Conservation (phyloP, 2,888 invertebrate species). For the Polydrusus cervinus region DNA sequence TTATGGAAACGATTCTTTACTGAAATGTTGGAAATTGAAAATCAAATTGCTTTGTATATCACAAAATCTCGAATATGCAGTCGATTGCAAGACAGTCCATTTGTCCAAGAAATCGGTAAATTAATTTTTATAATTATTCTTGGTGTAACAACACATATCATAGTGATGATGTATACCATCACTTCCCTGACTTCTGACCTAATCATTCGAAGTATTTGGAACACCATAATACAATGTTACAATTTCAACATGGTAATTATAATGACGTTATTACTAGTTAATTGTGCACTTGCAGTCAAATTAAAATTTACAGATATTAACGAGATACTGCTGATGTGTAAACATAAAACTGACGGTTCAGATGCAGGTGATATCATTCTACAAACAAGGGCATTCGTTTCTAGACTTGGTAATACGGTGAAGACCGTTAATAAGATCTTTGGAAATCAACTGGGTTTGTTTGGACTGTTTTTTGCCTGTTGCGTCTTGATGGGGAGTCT, state of each 20-base stretch:
- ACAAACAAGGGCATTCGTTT: not conserved
- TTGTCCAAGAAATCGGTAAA: not conserved
- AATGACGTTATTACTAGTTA: not conserved
- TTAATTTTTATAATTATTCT: not conserved
- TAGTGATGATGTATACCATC: too few relatives aligned
- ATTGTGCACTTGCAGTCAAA: not conserved
- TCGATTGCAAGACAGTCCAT: not conserved
- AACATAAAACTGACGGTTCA: not conserved
- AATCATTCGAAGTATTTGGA: not conserved
- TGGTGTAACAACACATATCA: not conserved
- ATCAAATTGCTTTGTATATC: not conserved
- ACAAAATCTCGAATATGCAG: not conserved
- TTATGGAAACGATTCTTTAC: not conserved
- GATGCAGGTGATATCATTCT: not conserved
- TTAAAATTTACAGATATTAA: constrained; percentile 1
- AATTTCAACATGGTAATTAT: constrained; percentile 1
- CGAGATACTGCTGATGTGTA: not conserved
- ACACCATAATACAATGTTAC: not conserved
- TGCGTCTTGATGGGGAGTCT: not conserved
- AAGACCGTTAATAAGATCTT: constrained; percentile 2
- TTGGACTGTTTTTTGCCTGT: not conserved
- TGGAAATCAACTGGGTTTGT: not conserved
- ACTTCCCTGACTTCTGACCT: not conserved
- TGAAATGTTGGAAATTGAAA: not conserved
- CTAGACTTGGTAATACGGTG: not conserved